Conservation (phyloP, 2,797 vertebrate species). For the Crenichthys baileyi region DNA sequence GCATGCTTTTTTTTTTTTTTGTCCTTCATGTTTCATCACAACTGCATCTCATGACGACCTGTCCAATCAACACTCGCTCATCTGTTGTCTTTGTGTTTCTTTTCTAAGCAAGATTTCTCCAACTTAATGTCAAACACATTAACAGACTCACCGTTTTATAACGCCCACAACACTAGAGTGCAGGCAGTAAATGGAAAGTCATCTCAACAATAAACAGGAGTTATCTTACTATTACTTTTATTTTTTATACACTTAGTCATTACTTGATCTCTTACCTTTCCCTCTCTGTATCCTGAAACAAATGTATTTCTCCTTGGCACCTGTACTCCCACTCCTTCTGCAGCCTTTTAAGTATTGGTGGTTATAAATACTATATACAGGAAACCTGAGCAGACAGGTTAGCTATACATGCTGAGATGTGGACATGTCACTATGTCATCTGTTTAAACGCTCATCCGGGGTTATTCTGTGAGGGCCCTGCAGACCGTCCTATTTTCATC, state of each 20-base stretch:
- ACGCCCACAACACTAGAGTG: conserved; percentile 34
- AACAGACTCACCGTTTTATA: conserved; percentile 34
- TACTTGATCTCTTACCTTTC: conserved; percentile 4
- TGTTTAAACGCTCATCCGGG: conserved; percentile 55
- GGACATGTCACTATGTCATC: conserved; percentile 71
- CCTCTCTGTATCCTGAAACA: background rate
- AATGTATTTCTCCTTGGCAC: background rate
- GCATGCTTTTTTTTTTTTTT: conserved; percentile 3
- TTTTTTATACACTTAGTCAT: conserved; percentile 11
- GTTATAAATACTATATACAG: conserved; percentile 75
- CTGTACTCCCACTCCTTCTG: conserved; percentile 21
- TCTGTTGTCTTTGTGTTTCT: conserved; percentile 9
- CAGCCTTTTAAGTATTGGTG: conserved; percentile 57
- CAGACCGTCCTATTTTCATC: conserved; percentile 3
- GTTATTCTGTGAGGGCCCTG: conserved; percentile 23
- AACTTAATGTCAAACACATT: conserved; percentile 34
- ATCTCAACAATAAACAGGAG: conserved; percentile 20
- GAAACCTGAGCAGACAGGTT: conserved; percentile 82
- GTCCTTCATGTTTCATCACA: conserved; percentile 14
- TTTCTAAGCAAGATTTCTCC: conserved; percentile 29
- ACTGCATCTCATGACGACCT: background rate
- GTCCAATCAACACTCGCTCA: conserved; percentile 17
- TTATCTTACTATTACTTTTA: conserved; percentile 9
- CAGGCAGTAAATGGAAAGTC: conserved; percentile 40
- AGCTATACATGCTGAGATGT: conserved; percentile 70